Base-by-base conservation (phyloP, 2,888 invertebrate genomes). In the Anticlea derivata region DNA sequence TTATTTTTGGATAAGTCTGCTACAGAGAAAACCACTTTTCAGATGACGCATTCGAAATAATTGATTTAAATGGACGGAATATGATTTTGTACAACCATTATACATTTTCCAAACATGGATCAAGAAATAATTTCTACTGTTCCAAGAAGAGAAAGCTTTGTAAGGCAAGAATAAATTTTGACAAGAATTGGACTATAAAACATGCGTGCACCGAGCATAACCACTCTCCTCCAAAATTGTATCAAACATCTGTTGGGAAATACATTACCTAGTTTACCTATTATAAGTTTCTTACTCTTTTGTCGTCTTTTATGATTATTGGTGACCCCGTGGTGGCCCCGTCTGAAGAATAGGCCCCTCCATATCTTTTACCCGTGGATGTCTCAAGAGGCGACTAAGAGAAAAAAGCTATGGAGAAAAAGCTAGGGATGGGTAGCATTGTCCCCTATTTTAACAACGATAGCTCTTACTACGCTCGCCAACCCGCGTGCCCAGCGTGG, bases 211-310 rank as follows among this genome's bases (percentile, higher is more conserved):
- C 8, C 5, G 33, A 48, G 5, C 61, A 61, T 24, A 50, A 39
- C 5, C 61, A 61, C 7, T 24, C 35, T 5, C 52, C 58, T 2
- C 60, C 58, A 1, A 13, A 29, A 5, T 12, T 62, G 1, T 27
- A 23, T 23, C 7, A n/a, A 43, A 43, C 13, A 4, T 0, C 6
- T 1, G 11, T 6, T 2, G 30, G 30, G 12, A 5, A 7, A 30
- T 30, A 30, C 7, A 1, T 12, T 6, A 31, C 3, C 13, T 22
- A 23, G 1, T 24, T 17, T 17, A 17, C 4, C 2, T 17, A 3
- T 3, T 17, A 17, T 17, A 17, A 17, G n/a, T n/a, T n/a, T n/a
- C n/a, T n/a, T n/a, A n/a, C n/a, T n/a, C n/a, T n/a, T n/a, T n/a
- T n/a, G n/a, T n/a, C n/a, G n/a, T n/a, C n/a, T n/a, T n/a, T n/a